Percentiles rank a stretch among this genome's conserved stretches.
phyloP scores from a whole-genome alignment of 2,113 vertebrate species.

The Apus apus region DNA sequence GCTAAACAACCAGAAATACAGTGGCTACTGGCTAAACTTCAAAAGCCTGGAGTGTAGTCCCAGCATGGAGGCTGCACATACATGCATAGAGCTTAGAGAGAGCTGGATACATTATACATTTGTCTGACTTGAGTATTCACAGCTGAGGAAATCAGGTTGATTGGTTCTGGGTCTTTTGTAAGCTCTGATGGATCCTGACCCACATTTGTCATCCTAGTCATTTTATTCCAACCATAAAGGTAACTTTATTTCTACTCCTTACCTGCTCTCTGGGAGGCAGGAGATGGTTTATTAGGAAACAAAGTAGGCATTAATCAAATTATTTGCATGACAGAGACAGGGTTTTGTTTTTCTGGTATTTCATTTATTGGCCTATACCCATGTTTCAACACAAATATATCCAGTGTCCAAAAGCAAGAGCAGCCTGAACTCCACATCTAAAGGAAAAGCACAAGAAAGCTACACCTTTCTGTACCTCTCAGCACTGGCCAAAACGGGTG shows the following conservation, averaged over 20 bases:
- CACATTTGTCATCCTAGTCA: neutral
- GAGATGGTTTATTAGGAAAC: neutral
- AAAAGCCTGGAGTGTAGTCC: constrained; percentile 26
- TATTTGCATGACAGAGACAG: neutral
- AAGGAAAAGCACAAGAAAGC: neutral
- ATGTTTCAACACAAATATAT: neutral
- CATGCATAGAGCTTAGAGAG: neutral
- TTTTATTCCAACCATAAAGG: constrained; percentile 15
- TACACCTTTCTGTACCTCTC: neutral
- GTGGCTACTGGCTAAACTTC: constrained; percentile 53
- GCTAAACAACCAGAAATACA: constrained; percentile 29
- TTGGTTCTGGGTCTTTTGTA: constrained; percentile 23
- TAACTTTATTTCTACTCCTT: neutral
- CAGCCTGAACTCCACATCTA: neutral
- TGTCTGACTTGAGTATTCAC: constrained; percentile 8
- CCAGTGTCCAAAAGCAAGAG: neutral
- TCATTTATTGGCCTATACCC: neutral
- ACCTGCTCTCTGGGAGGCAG: neutral
- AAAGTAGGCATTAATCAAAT: neutral
- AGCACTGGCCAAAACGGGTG: neutral
- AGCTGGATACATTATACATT: neutral
- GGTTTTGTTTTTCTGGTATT: neutral
- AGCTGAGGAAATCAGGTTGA: constrained; percentile 13
- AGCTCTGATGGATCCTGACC: neutral
- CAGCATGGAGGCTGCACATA: neutral